phyloP scores from a whole-genome alignment of 2,888 invertebrate species.

The Neocrepidodera transversa region DNA sequence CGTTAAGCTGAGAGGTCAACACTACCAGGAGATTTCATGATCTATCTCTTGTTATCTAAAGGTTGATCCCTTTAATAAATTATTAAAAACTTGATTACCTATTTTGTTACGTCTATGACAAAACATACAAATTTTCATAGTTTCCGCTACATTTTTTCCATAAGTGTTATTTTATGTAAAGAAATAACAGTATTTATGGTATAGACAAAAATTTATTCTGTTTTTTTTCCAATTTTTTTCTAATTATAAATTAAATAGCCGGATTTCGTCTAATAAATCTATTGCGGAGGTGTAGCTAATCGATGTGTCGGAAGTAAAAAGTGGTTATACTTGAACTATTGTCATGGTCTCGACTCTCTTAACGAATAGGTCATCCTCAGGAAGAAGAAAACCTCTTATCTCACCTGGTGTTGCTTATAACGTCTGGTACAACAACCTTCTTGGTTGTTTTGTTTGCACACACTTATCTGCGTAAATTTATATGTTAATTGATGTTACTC shows the following conservation, averaged over 20 bases:
- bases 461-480: neutral
- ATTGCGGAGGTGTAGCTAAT: slow-evolving; percentile 21
- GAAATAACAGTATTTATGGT: too few species aligned
- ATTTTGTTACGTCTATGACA: too few species aligned
- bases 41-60: too few species aligned
- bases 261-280: slow-evolving; percentile 21
- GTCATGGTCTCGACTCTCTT: slow-evolving; percentile 21
- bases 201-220: too few species aligned
- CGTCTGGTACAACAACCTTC: slow-evolving; percentile 11
- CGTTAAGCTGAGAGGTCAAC: too few species aligned
- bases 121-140: too few species aligned
- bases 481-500: neutral
- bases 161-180: too few species aligned
- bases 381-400: slow-evolving; percentile 4
- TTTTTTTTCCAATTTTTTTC: slow-evolving; percentile 7
- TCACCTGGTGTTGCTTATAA: neutral
- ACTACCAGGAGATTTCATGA: too few species aligned
- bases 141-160: too few species aligned
- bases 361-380: slow-evolving; percentile 16
- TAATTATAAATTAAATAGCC: slow-evolving; percentile 1
- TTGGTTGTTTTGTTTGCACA: neutral
- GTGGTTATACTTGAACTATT: slow-evolving; percentile 26
- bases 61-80: too few species aligned
- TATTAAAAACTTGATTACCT: too few species aligned
- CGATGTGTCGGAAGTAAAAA: slow-evolving; percentile 21